Evolutionary conservation across 2,113 vertebrate species (phyloP), one percentile per base, ranked within the genome.

Genomic region (Siphamia tubifer): DNA sequence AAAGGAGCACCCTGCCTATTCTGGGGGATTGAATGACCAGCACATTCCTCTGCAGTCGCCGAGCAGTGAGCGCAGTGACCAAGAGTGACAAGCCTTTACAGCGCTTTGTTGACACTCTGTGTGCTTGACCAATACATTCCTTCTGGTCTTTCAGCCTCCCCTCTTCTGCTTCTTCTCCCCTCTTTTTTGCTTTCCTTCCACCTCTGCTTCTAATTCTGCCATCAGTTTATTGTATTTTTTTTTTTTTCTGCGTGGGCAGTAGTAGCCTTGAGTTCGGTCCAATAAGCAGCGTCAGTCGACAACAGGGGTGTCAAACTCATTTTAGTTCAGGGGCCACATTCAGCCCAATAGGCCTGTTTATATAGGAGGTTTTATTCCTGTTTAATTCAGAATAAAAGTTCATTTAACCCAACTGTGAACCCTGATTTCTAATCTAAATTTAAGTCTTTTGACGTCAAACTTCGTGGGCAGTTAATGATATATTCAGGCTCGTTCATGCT

Each of bases 21-120:
- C 82, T 73, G 49, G 48, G 25, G 16, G 25, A 36, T 4, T 91
- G 88, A 91, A 90, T 89, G 88, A 90, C 83, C 85, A 74, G 63
- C 27, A 34, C 89, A 91, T 91, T 91, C 90, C 85, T 91, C 56
- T 53, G 74, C 74, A 87, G 86, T 85, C 83, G 71, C 86, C 82
- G 31, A 77, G 85, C 82, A 85, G 83, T 77, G 57, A 76, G 76
- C 31, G 74, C 73, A 79, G 71, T 90, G 87, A 89, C 84, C 87
- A 87, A 49, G 85, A 83, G 73, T 87, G 81, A 87, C 86, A 83
- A 77, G 79, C 69, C 86, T 83, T 88, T 73, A 71, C 71, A 66
- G 70, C 2, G 79, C 85, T 84, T 83, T 87, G 86, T 86, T 76
- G 83, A 84, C 72, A 84, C 55, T 77, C 84, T 79, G 60, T 66